These are phyloP conservation scores for Drosophila serrata DNA, from an alignment of 1,140 invertebrate genomes.

Conservation along the genomic window DNA sequence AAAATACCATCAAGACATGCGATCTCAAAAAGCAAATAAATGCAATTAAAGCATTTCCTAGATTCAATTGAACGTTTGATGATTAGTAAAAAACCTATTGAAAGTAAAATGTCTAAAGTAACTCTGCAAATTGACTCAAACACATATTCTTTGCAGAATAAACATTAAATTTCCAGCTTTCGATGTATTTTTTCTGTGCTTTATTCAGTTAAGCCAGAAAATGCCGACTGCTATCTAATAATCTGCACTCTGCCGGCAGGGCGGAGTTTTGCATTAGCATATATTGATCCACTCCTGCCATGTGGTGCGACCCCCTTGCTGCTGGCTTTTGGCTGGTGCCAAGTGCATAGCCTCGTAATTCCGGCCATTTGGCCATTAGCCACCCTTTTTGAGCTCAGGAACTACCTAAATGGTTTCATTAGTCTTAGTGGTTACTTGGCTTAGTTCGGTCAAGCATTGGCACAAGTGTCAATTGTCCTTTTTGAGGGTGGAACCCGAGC, in stretches of 20 bases:
- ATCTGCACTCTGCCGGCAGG: slow-evolving; percentile 1
- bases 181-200: background rate
- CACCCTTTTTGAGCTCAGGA: slow-evolving; percentile 49
- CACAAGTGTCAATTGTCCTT: slow-evolving; percentile 75
- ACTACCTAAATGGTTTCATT: slow-evolving; percentile 79
- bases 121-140: background rate
- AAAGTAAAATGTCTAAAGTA: background rate
- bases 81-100: background rate
- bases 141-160: background rate
- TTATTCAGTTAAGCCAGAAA: slow-evolving; percentile 4
- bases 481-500: slow-evolving; percentile 50
- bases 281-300: slow-evolving; percentile 59
- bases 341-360: slow-evolving; percentile 63
- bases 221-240: slow-evolving; percentile 5
- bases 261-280: slow-evolving; percentile 56
- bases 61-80: background rate
- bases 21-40: background rate
- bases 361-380: slow-evolving; percentile 35
- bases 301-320: background rate
- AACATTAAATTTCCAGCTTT: background rate
- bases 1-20: slow-evolving; percentile 1
- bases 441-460: slow-evolving; percentile 53
- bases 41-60: slow-evolving; percentile 1
- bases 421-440: slow-evolving; percentile 77
- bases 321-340: slow-evolving; percentile 12